Evolutionary conservation across 2,113 vertebrate species (phyloP).

Genomic region (Oncorhynchus masou): DNA sequence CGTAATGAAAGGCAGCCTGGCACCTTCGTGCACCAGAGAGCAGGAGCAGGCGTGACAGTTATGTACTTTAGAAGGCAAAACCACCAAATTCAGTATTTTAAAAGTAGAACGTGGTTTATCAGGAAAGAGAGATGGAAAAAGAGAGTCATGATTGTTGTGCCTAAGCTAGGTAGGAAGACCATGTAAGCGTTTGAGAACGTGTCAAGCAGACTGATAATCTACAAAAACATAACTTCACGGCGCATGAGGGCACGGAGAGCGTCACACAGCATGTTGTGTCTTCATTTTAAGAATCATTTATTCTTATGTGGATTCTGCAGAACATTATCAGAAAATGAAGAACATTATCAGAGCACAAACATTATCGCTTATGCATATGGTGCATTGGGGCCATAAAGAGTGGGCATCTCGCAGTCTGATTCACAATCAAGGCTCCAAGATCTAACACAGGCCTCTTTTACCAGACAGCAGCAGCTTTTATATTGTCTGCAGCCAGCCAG

Average conservation of each 20-base stretch:
- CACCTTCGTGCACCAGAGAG: no score
- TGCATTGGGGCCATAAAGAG: neutral
- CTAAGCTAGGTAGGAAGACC: neutral
- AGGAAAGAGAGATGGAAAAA: neutral
- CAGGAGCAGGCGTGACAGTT: no score
- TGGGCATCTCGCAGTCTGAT: neutral
- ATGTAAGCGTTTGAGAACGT: neutral
- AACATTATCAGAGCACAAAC: neutral
- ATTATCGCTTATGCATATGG: conserved; percentile 6
- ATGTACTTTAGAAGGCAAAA: neutral
- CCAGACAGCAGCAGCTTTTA: neutral
- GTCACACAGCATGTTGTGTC: neutral
- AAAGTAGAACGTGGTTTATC: neutral
- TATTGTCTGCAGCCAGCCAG: conserved; percentile 8
- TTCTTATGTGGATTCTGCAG: conserved; percentile 9
- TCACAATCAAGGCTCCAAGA: conserved; percentile 7
- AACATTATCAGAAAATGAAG: neutral
- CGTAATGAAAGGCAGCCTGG: no score
- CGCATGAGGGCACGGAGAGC: neutral
- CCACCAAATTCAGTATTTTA: no score
- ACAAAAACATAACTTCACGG: conserved; percentile 8
- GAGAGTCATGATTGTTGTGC: neutral
- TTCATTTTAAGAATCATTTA: conserved; percentile 32
- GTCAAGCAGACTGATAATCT: neutral
- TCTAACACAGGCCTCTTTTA: neutral